These are phyloP conservation scores for Erethizon dorsatum DNA, from an alignment of 2,797 vertebrate genomes.

Conservation along the genomic window DNA sequence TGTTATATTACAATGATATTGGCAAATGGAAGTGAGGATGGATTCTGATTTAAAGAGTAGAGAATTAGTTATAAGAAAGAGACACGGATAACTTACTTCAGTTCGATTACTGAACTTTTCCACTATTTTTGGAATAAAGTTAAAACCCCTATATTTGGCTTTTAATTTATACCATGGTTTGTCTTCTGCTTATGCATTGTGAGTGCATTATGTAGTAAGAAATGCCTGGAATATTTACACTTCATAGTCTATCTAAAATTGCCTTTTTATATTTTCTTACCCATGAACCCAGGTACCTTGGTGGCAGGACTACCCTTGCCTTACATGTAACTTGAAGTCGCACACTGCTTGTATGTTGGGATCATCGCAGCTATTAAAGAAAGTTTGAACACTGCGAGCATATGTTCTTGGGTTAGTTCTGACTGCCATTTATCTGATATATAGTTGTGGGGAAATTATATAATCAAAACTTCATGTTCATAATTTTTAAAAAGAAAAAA, in stretches of 20 bases:
- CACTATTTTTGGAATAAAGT: neutral
- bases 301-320: neutral
- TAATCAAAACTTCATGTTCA: neutral
- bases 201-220: neutral
- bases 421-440: neutral
- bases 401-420: neutral
- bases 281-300: neutral
- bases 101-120: neutral
- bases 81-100: neutral
- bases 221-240: neutral
- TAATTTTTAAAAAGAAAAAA: neutral
- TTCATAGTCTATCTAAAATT: neutral
- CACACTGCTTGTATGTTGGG: neutral
- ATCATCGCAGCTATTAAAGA: neutral
- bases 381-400: neutral
- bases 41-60: neutral
- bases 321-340: neutral
- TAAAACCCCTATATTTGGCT: neutral
- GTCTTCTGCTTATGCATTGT: neutral
- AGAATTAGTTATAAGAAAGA: neutral
- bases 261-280: neutral
- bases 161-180: neutral
- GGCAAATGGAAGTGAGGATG: neutral
- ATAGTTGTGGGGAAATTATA: neutral
- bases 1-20: neutral